Evolutionary conservation across 2,113 vertebrate species (phyloP), one percentile per base, ranked within the genome.

Genomic region (Euleptes europaea): DNA sequence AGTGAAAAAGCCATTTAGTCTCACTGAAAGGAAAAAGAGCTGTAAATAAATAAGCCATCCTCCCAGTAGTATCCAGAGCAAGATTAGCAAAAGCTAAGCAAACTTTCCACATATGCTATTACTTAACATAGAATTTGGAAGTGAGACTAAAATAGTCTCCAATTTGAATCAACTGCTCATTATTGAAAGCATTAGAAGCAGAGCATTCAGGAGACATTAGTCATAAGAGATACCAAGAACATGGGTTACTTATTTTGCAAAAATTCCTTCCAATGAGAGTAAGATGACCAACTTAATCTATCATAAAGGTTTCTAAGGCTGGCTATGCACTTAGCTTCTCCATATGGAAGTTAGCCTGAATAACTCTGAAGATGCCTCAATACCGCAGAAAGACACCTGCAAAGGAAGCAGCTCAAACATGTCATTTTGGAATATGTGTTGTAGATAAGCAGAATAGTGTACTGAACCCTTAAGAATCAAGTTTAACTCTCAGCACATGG

Each of bases 1-100:
- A 95, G 94, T 83, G 92, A 92, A 94, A 94, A 94, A 91, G 95
- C 88, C 94, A 88, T 94, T 94, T 88, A 94, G 91, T 95, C 92
- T 89, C 91, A 92, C 89, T 81, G 91, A 88, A 88, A 94, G 87
- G 84, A 88, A 92, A 80, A 70, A 87, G 71, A 93, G 90, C 83
- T 94, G 90, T 83, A 94, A 91, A 88, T 86, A 90, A 84, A 89
- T 80, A 90, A 87, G 92, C 90, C 89, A 94, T 82, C 92, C 82
- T 84, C 89, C 92, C 80, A 86, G 82, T 63, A 89, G 92, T 0
- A n/a, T 90, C 88, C 66, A 79, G 54, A 88, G 90, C 66, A 79
- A 72, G 40, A 72, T 80, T 72, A 85, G 76, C 33, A 72, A 63
- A 79, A 72, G 84, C 85, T 60, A 69, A 23, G 42, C 82, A 84